Evolutionary conservation across 2,888 invertebrate genomes (phyloP).

Genomic region (Drosophila anceps): DNA sequence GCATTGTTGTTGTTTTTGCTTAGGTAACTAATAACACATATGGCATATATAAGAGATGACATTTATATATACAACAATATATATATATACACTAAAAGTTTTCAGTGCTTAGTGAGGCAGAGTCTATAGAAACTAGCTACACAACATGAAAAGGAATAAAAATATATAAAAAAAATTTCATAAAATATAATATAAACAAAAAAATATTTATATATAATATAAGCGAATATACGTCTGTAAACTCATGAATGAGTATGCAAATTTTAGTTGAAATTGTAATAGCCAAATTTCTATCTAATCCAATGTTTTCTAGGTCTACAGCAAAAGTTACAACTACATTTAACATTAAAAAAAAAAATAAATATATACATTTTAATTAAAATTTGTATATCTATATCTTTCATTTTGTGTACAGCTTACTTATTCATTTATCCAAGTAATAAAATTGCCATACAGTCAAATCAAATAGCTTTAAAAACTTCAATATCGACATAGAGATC

Average conservation of each 20-base stretch:
- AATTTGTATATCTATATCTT: neutral
- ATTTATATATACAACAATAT: neutral
- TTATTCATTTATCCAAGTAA: neutral
- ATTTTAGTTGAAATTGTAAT: no score
- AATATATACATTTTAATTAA: neutral
- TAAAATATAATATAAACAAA: neutral
- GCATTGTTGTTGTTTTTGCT: slow-evolving; percentile 31
- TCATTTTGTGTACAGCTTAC: neutral
- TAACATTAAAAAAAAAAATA: neutral
- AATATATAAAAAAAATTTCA: neutral
- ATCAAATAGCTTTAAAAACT: neutral
- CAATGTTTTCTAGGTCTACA: neutral
- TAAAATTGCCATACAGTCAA: neutral
- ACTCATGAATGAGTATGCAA: no score
- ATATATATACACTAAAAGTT: neutral
- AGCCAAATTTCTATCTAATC: neutral
- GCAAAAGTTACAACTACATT: neutral
- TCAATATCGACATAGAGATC: neutral
- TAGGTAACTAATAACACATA: neutral
- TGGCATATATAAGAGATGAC: neutral
- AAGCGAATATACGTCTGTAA: no score
- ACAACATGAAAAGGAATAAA: neutral
- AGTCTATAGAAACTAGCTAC: neutral
- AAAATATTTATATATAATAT: neutral
- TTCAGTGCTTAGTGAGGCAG: neutral